Conservation (phyloP, 2,113 vertebrate species). For the Pomatostomus ruficeps region DNA sequence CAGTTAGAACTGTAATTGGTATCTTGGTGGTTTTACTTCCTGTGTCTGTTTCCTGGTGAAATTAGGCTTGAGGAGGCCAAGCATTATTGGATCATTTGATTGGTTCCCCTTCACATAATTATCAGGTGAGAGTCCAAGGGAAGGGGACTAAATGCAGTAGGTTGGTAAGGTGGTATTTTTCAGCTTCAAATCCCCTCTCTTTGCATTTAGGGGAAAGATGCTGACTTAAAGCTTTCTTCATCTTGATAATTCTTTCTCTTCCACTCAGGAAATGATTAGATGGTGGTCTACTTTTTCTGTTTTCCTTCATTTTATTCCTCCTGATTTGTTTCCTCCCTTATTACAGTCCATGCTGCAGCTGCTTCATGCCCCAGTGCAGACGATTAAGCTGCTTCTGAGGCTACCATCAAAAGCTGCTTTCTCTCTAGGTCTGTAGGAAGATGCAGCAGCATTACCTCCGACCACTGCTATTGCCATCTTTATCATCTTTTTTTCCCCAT, state of each 20-base stretch:
- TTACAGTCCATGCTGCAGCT: not conserved
- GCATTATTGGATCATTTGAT: not conserved
- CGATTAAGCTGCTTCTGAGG: slow-evolving; percentile 9
- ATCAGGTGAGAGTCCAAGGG: not conserved
- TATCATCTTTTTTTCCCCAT: not conserved
- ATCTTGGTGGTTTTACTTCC: not conserved
- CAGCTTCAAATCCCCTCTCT: not conserved
- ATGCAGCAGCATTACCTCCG: slow-evolving; percentile 8
- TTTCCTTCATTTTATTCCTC: not conserved
- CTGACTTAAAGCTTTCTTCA: not conserved
- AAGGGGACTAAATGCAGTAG: not conserved
- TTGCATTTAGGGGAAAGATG: not conserved
- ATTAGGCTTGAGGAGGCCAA: not conserved
- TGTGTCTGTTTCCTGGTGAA: not conserved
- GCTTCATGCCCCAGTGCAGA: not conserved
- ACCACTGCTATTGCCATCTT: slow-evolving; percentile 5
- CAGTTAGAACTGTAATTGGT: not conserved
- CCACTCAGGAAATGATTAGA: not conserved
- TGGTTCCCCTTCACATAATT: not conserved
- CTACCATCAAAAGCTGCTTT: slow-evolving; percentile 23
- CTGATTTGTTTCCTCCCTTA: not conserved
- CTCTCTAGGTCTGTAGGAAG: slow-evolving; percentile 7
- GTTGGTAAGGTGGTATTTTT: not conserved
- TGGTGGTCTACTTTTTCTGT: not conserved
- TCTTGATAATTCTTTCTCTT: not conserved